A percentile compares a stretch with the other conserved stretches of the same genome.
phyloP scores from a whole-genome alignment of 2,113 vertebrate species.

The Hippopotamus amphibius region DNA sequence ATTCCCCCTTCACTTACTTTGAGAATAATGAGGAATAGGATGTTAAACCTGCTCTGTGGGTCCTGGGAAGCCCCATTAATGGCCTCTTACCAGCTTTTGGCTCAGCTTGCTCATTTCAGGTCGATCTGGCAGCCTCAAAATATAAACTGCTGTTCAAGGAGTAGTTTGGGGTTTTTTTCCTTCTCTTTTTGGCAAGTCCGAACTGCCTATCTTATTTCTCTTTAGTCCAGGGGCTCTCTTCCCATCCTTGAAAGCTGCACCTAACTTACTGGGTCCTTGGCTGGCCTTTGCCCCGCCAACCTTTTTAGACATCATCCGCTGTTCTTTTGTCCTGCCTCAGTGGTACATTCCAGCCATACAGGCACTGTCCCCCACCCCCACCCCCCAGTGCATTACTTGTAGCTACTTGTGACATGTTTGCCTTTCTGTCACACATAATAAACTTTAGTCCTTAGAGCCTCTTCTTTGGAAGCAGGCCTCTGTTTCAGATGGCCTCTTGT shows the following conservation, averaged over 20 bases:
- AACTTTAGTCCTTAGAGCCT: not conserved
- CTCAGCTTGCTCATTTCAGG: constrained; percentile 1
- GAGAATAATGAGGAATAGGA: not conserved
- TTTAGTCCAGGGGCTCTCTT: not conserved
- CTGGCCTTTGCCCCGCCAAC: not conserved
- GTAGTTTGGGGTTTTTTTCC: not conserved
- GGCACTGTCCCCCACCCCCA: fast-evolving
- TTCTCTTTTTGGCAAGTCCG: not conserved
- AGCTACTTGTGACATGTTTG: not conserved
- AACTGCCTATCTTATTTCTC: not conserved
- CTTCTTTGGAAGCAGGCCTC: not conserved
- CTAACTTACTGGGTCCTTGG: not conserved
- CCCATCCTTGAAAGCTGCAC: not conserved
- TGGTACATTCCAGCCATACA: not conserved
- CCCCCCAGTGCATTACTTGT: not conserved
- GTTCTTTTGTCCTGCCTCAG: not conserved
- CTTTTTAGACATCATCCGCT: not conserved
- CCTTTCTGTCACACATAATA: not conserved
- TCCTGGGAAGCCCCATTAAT: not conserved
- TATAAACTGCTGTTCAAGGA: not conserved
- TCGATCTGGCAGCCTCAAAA: constrained; percentile 12
- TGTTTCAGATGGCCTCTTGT: not conserved
- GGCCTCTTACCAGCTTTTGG: not conserved
- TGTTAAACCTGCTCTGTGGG: not conserved
- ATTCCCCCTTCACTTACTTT: not conserved